Evolutionary conservation across 2,113 vertebrate species (phyloP).

Genomic region (Theropithecus gelada): DNA sequence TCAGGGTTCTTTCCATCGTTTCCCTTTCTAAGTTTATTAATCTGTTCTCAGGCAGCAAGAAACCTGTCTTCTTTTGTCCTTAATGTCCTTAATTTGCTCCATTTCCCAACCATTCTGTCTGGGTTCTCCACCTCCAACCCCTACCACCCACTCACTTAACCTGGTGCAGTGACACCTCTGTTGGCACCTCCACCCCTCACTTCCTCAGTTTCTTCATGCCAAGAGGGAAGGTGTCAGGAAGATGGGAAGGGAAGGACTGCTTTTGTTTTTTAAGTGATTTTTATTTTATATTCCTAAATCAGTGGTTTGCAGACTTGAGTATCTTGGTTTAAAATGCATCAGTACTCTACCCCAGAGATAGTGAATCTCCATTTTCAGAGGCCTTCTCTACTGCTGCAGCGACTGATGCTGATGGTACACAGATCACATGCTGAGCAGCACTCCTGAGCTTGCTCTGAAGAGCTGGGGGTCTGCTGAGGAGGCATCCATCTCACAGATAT

Average conservation of each 20-base stretch:
- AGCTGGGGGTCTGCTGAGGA: accelerated
- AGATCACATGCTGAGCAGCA: accelerated
- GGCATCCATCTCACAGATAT: accelerated
- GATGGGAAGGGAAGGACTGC: neutral
- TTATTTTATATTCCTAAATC: neutral
- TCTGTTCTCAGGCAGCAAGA: neutral
- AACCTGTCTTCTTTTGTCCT: neutral
- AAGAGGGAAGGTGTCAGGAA: neutral
- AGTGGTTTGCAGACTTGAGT: neutral
- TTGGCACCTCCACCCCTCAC: accelerated
- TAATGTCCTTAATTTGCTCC: neutral
- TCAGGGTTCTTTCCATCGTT: neutral
- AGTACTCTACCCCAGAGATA: accelerated
- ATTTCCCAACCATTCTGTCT: neutral
- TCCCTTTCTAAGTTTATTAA: neutral
- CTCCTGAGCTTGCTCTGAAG: neutral
- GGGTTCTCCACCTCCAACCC: neutral
- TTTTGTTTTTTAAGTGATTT: neutral
- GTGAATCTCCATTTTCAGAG: too few relatives aligned
- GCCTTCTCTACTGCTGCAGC: neutral
- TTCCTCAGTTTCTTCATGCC: neutral
- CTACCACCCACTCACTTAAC: neutral
- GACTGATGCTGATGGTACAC: too few relatives aligned
- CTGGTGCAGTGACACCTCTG: accelerated
- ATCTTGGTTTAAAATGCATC: neutral